These are phyloP conservation scores for Steinernema carpocapsae DNA, from an alignment of 2,888 invertebrate species.

Conservation along the genomic window DNA sequence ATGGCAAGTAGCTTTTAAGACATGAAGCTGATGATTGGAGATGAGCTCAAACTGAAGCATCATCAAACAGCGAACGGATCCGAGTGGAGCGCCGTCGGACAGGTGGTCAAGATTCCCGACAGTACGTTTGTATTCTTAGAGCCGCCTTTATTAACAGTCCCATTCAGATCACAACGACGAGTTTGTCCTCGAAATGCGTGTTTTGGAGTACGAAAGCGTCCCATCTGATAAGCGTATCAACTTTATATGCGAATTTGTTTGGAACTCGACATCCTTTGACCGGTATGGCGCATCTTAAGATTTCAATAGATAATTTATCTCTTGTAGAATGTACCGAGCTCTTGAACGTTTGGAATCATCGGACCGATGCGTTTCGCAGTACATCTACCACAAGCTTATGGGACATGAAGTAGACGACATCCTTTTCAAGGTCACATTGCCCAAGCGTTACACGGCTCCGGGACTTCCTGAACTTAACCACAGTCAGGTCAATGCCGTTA, in stretches of 20 bases:
- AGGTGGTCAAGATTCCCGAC: slow-evolving; percentile 81
- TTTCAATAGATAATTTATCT: not conserved
- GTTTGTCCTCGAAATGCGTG: slow-evolving; percentile 93
- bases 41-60: slow-evolving; percentile 84
- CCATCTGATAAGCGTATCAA: slow-evolving; percentile 91
- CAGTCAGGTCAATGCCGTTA: slow-evolving; percentile 96
- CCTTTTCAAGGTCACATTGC: slow-evolving; percentile 76
- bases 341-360: slow-evolving; percentile 73
- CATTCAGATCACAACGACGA: slow-evolving; percentile 86
- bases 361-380: slow-evolving; percentile 92
- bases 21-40: slow-evolving; percentile 98
- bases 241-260: slow-evolving; percentile 88
- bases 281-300: slow-evolving; percentile 40
- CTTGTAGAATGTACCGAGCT: slow-evolving; percentile 52
- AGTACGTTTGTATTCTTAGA: slow-evolving; percentile 69
- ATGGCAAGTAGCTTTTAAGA: slow-evolving; percentile 72
- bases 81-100: slow-evolving; percentile 92
- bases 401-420: slow-evolving; percentile 76
- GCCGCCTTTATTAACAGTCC: not conserved
- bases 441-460: slow-evolving; percentile 95
- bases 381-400: slow-evolving; percentile 92
- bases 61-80: slow-evolving; percentile 71
- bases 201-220: slow-evolving; percentile 80
- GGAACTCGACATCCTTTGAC: slow-evolving; percentile 63
- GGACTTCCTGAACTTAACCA: slow-evolving; percentile 96